Evolutionary conservation across 2,888 invertebrate species (phyloP).

Genomic region (Heliconius cydno): DNA sequence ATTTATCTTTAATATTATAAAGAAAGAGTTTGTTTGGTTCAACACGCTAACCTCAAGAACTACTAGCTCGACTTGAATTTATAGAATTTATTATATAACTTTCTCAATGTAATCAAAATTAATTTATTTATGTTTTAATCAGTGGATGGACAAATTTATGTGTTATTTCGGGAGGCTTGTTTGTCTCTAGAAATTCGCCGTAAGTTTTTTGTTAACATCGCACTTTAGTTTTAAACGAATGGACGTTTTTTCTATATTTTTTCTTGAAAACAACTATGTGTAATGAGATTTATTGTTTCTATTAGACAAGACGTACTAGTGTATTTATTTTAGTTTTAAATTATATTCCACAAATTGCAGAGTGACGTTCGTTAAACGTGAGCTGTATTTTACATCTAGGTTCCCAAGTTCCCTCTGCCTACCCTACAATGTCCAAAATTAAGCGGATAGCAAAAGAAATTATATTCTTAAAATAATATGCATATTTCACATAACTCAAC

Average conservation of each 20-base stretch:
- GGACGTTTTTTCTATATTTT: slow-evolving; percentile 19
- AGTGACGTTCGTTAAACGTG: too few relatives aligned
- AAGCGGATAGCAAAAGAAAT: background rate
- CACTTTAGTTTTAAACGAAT: slow-evolving; percentile 40
- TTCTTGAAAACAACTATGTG: slow-evolving; percentile 15
- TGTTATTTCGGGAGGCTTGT: slow-evolving; percentile 37
- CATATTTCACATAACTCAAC: background rate
- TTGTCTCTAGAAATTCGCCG: slow-evolving; percentile 25
- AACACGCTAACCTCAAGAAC: too few relatives aligned
- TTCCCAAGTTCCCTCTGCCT: background rate
- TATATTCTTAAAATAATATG: background rate
- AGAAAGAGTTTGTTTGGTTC: too few relatives aligned
- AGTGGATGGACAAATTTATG: slow-evolving; percentile 40
- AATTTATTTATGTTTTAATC: slow-evolving; percentile 33
- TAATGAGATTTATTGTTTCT: slow-evolving; percentile 14
- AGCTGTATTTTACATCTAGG: too few relatives aligned
- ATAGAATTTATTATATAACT: too few relatives aligned
- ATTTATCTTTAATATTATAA: too few relatives aligned
- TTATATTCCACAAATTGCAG: background rate
- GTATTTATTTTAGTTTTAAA: background rate
- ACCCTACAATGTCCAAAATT: background rate
- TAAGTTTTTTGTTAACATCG: slow-evolving; percentile 35
- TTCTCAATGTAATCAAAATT: too few relatives aligned
- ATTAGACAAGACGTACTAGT: background rate
- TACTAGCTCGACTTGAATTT: too few relatives aligned